Percentiles rank a stretch among this genome's conserved stretches.
Evolutionary conservation across 2,113 vertebrate species (phyloP).

Genomic region (Cyprinus carpio): DNA sequence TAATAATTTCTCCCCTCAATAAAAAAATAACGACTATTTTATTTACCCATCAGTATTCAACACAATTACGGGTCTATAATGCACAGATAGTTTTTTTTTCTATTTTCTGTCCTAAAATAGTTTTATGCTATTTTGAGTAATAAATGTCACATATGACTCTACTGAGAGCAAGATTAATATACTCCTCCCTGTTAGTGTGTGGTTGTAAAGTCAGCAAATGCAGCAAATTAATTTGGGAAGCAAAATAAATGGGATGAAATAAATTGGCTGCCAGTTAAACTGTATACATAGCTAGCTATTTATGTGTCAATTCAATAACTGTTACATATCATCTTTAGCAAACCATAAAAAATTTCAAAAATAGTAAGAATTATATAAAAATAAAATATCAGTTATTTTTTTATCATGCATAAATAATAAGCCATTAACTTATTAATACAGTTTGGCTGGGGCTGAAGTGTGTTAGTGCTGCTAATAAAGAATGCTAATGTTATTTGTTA

Average conservation of each 20-base stretch:
- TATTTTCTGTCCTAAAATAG: not conserved
- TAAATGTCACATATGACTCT: constrained; percentile 78
- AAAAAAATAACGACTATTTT: constrained; percentile 18
- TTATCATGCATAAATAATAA: not conserved
- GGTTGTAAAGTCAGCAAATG: constrained; percentile 73
- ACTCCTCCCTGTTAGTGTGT: constrained; percentile 75
- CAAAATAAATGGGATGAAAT: no score
- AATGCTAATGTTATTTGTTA: not conserved
- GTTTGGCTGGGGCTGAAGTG: not conserved
- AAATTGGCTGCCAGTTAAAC: no score
- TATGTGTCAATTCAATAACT: no score
- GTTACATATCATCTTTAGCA: no score
- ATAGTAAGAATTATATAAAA: not conserved
- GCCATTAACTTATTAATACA: not conserved
- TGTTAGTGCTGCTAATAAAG: constrained; percentile 1
- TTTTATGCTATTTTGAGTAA: constrained; percentile 63
- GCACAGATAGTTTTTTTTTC: not conserved
- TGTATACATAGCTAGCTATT: no score
- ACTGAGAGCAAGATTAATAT: constrained; percentile 74
- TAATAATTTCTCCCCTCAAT: constrained; percentile 94
- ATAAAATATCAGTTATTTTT: not conserved
- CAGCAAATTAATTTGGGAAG: constrained; percentile 78
- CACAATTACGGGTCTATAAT: not conserved
- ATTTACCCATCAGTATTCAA: constrained; percentile 57
- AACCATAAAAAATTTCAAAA: no score